These are phyloP conservation scores for Elysia chlorotica DNA, from an alignment of 1,140 invertebrate genomes.

Conservation along the genomic window DNA sequence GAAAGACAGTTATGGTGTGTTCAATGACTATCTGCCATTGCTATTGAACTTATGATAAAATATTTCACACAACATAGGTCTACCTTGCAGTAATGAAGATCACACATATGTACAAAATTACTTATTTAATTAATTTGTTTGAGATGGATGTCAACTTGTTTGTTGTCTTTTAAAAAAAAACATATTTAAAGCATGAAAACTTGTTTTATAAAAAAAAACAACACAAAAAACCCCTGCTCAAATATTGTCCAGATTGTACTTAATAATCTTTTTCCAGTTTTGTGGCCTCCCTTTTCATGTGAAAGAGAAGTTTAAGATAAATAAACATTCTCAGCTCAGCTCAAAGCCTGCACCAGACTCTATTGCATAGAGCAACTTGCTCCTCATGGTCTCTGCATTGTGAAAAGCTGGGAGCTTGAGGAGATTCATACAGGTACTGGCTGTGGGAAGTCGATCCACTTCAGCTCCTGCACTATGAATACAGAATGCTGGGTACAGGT, in stretches of 20 bases:
- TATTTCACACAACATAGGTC: no score
- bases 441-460: constrained; percentile 86
- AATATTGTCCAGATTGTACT: not conserved
- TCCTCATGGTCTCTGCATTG: constrained; percentile 76
- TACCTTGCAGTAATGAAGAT: no score
- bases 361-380: constrained; percentile 91
- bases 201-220: not conserved
- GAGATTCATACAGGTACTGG: constrained; percentile 97
- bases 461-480: constrained; percentile 86
- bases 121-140: no score
- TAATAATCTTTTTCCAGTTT: not conserved
- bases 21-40: no score
- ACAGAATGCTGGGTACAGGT: constrained; percentile 91
- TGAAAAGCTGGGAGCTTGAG: constrained; percentile 92
- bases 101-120: no score
- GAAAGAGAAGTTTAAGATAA: not conserved
- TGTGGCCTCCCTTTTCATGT: not conserved
- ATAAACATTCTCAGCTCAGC: constrained; percentile 67
- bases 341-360: constrained; percentile 95
- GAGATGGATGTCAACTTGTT: no score
- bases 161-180: not conserved
- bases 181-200: not conserved
- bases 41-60: no score
- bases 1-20: no score
- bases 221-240: not conserved